These are phyloP conservation scores for Hermaeophaga mercurialis DNA, from an alignment of 2,888 invertebrate species.

Conservation along the genomic window DNA sequence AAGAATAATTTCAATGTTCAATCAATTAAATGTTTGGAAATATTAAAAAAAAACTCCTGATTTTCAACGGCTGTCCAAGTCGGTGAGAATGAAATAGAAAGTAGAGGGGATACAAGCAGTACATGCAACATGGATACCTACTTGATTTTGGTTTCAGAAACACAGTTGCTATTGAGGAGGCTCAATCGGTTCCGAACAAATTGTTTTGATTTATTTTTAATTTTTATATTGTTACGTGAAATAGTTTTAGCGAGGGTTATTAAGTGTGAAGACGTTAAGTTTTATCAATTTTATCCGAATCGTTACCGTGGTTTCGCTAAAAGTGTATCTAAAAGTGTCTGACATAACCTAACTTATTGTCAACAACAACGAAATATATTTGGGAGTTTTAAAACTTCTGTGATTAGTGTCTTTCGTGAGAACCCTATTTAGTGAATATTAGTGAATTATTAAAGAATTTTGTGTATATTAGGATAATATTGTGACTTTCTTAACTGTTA, in stretches of 20 bases:
- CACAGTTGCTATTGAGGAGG: constrained; percentile 42
- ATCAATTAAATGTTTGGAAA: constrained; percentile 13
- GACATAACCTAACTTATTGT: constrained; percentile 37
- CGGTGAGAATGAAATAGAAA: constrained; percentile 25
- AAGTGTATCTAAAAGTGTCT: constrained; percentile 17
- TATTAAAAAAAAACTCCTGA: constrained; percentile 1
- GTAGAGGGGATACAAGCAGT: constrained; percentile 33
- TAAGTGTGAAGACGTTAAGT: constrained; percentile 19
- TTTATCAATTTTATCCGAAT: constrained; percentile 21
- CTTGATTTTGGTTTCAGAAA: constrained; percentile 34
- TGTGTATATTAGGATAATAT: constrained; percentile 12
- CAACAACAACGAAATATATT: constrained; percentile 28
- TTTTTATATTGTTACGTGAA: constrained; percentile 28
- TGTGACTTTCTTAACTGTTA: constrained; percentile 42
- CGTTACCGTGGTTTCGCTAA: constrained; percentile 13
- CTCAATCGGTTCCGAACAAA: constrained; percentile 37
- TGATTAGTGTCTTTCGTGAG: constrained; percentile 28
- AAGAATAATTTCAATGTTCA: constrained; percentile 11
- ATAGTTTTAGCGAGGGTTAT: too few species aligned
- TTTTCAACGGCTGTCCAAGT: constrained; percentile 2
- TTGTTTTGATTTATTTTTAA: constrained; percentile 38
- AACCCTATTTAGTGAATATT: constrained; percentile 14
- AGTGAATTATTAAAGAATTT: constrained; percentile 14
- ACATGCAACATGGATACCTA: constrained; percentile 47
- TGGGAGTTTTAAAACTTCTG: constrained; percentile 28